Conservation (phyloP, 2,797 vertebrate genomes). For the Gymnodraco acuticeps region DNA sequence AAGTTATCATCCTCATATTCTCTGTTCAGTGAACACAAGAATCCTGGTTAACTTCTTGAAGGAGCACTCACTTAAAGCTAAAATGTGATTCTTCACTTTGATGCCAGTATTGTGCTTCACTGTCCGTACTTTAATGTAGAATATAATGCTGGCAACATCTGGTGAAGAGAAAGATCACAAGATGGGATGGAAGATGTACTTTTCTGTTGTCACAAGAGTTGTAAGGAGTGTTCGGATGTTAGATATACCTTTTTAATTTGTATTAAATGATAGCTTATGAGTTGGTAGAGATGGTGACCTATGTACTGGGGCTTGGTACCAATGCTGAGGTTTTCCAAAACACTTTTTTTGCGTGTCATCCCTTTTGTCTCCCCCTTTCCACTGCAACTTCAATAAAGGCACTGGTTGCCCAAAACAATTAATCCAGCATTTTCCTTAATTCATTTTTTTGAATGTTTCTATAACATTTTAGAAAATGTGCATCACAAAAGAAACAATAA, state of each 20-base stretch:
- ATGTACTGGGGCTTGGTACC: too few species aligned
- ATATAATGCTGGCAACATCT: background rate
- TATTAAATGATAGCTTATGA: background rate
- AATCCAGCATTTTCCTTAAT: too few species aligned
- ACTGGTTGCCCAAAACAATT: too few species aligned
- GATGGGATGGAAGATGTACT: background rate
- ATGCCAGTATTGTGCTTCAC: background rate
- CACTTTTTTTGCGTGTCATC: too few species aligned
- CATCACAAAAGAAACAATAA: background rate
- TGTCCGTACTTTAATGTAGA: background rate
- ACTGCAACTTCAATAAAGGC: too few species aligned
- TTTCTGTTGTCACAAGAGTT: background rate
- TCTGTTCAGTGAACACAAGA: background rate
- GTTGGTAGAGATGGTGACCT: too few species aligned
- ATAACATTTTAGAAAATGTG: too few species aligned
- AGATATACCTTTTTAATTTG: background rate
- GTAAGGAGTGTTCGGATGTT: background rate
- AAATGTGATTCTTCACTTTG: background rate
- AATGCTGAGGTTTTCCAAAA: too few species aligned
- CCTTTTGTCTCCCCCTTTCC: too few species aligned
- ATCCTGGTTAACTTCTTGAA: background rate
- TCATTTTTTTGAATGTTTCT: too few species aligned
- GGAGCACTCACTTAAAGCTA: background rate
- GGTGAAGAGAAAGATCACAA: background rate
- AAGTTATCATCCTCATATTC: conserved; percentile 1